Conservation (phyloP, 2,113 vertebrate species). For the Xenotilapia leptura region DNA sequence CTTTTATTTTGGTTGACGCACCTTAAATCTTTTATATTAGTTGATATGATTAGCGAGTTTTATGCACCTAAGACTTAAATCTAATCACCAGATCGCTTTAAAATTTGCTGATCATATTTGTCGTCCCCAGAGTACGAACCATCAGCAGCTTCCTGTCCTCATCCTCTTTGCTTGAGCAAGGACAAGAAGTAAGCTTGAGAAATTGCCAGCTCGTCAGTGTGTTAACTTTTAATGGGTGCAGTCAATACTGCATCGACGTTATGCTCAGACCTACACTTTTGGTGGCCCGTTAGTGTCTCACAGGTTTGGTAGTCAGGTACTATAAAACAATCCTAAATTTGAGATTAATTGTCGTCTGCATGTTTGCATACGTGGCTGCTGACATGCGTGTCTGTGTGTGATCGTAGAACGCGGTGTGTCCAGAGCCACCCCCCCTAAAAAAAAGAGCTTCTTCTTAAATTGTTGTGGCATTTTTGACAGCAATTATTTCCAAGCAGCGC, state of each 20-base stretch:
- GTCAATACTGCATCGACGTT: background rate
- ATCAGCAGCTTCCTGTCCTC: background rate
- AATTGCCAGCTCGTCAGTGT: background rate
- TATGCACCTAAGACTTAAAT: background rate
- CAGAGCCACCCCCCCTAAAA: background rate
- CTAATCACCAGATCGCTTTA: background rate
- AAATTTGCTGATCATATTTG: background rate
- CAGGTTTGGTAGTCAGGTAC: background rate
- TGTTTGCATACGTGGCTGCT: background rate
- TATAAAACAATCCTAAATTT: background rate
- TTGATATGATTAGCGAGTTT: background rate
- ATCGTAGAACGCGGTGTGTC: background rate
- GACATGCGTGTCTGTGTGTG: background rate
- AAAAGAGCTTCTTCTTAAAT: slow-evolving; percentile 8
- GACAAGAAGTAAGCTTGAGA: background rate
- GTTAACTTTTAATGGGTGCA: background rate
- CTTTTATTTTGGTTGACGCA: background rate
- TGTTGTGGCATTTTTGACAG: slow-evolving; percentile 51
- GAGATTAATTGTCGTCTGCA: background rate
- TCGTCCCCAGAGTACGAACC: background rate
- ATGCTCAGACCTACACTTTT: background rate
- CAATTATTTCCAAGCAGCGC: slow-evolving; percentile 56
- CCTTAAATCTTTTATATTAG: background rate
- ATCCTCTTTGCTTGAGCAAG: background rate
- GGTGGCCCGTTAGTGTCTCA: background rate